Base-by-base conservation (phyloP, 2,797 vertebrate genomes). In the Syngnathus rostellatus region DNA sequence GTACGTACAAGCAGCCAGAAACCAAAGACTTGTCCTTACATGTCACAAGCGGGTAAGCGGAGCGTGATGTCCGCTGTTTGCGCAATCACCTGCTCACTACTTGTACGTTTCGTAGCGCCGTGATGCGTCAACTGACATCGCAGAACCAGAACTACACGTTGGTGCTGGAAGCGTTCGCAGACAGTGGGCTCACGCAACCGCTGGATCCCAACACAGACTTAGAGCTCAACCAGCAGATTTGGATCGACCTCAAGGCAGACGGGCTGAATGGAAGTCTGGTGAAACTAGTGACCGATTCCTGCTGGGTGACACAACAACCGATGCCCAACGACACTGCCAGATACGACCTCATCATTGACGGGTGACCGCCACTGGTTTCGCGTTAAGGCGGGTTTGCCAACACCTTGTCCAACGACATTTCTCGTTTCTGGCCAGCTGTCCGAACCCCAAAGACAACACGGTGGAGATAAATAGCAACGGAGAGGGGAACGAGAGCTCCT, bases 211-310 rank as follows among this genome's bases (percentile, higher is more conserved):
- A 17, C 51, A 21, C 37, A 12, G 51, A 65, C 6, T n/a, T 65
- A 31, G n/a, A 23, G 10, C 50, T 65, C 6, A 41, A 65, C 6
- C 63, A 65, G 63, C 37, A 65, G 50, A 21, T 65, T 40, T 65
- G 63, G 63, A 53, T 65, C 38, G 11, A 54, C 38, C 50, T 65
- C 4, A 43, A 7, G 6, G 41, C 39, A 5, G 50, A 65, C 0
- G 63, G 48, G 37, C 51, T 65, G 11, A 12, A 41, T 4, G 38
- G 4, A 1, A 23, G 1, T 7, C 2, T 8, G 38, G 38, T 65
- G 11, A 23, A 53, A 21, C 1, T 65, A 14, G 63, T 65, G 39
- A 65, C 63, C 3, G n/a, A 54, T 12, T 65, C 63, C 51, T 65
- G 63, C 63, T 65, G 63, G 63, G 63, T 40, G 50, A 65, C 63